A percentile compares a stretch with the other conserved stretches of the same genome.
These are phyloP conservation scores for Rhadinocentrus ornatus DNA, from an alignment of 2,797 vertebrate genomes.

Conservation along the genomic window DNA sequence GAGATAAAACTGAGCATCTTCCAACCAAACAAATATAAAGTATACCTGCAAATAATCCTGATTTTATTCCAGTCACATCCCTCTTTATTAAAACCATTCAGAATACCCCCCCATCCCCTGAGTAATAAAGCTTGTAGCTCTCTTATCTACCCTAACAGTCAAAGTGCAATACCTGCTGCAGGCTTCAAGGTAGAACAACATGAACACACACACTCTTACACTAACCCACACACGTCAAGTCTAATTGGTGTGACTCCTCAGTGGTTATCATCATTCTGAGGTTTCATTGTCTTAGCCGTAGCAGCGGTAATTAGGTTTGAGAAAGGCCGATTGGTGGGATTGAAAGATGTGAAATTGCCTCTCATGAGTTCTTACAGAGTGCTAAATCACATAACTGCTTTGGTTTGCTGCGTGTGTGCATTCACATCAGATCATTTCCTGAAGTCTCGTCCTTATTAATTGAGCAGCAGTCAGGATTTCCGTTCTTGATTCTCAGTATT, in stretches of 20 bases:
- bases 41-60: not conserved
- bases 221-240: slow-evolving; percentile 17
- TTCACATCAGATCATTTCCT: slow-evolving; percentile 33
- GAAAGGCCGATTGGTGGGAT: slow-evolving; percentile 60
- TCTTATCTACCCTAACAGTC: slow-evolving; percentile 13
- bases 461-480: slow-evolving; percentile 51
- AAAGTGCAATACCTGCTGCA: slow-evolving; percentile 3
- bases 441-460: slow-evolving; percentile 49
- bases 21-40: not conserved
- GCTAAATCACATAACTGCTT: slow-evolving; percentile 31
- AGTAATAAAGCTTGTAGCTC: not conserved
- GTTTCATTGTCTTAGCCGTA: slow-evolving; percentile 58
- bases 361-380: slow-evolving; percentile 53
- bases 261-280: slow-evolving; percentile 58
- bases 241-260: slow-evolving; percentile 52
- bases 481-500: slow-evolving; percentile 30
- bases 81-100: not conserved
- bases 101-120: not conserved
- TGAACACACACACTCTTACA: slow-evolving; percentile 25
- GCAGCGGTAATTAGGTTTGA: slow-evolving; percentile 68
- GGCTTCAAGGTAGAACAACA: slow-evolving; percentile 21
- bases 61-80: not conserved
- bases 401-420: slow-evolving; percentile 8
- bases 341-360: slow-evolving; percentile 72
- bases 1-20: not conserved